Base-by-base conservation (phyloP, 2,797 vertebrate genomes). In the Meriones psammophilus region DNA sequence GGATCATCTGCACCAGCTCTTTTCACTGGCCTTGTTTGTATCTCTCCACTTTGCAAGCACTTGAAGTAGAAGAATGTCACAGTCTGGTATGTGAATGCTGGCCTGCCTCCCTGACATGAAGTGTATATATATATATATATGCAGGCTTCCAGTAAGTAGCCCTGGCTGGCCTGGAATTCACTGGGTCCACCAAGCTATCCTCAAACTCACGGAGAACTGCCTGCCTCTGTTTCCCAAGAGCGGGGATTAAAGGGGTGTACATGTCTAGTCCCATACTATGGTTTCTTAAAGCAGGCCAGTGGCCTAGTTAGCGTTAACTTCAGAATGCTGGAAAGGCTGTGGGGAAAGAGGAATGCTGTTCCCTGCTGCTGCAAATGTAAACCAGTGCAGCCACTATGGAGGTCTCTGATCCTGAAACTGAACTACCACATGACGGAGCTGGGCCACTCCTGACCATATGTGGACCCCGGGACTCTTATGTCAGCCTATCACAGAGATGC, bases 311-410 rank as follows among this genome's bases (percentile, higher is more conserved):
- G 14, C 28, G 7, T 39, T 56, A 20, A 73, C 30, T 42, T 42
- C 69, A 42, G 86, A 58, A 20, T 28, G 26, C 68, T 60, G 54
- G n/a, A 56, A n/a, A 56, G 46, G 66, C n/a, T 22, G 13, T 71
- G 66, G 24, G 68, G 7, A 56, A 73, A 60, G 69, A 30, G 36
- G 3, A 18, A 28, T 2, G 14, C n/a, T 39, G 7, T 64, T 83
- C 22, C 30, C 36, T 30, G 54, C 33, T 10, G 4, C 5, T 42
- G n/a, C 17, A 17, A 42, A 42, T 10, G 28, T 5, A 22, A 74
- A 42, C 54, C 14, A 3, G 17, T 0, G 3, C 36, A 74, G 14
- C 54, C 4, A 0, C 17, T 22, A 22, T 12, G 24, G 26, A 33
- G 10, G 24, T 30, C 7, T 30, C 69, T 74, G 54, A 60, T 4